phyloP scores from a whole-genome alignment of 2,113 vertebrate species.

The Nyctibius bracteatus region DNA sequence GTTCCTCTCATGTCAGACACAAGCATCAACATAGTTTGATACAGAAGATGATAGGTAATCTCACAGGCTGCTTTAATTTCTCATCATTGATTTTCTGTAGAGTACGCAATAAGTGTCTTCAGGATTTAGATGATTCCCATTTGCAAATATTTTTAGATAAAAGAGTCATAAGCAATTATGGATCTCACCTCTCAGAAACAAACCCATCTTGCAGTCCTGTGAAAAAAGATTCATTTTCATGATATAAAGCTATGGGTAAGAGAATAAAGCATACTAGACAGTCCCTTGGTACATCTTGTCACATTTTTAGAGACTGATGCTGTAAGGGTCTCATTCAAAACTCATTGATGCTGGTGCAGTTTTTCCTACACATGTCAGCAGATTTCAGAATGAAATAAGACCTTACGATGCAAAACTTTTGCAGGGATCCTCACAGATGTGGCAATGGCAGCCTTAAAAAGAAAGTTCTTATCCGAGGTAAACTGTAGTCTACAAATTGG shows the following conservation, averaged over 20 bases:
- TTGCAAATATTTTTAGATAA: slow-evolving; percentile 49
- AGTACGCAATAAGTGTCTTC: not conserved
- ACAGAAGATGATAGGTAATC: not conserved
- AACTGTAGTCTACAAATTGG: not conserved
- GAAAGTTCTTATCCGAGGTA: not conserved
- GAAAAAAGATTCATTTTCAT: slow-evolving; percentile 20
- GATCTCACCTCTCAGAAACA: slow-evolving; percentile 29
- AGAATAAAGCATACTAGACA: slow-evolving; percentile 9
- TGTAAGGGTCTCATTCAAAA: not conserved
- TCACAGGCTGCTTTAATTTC: not conserved
- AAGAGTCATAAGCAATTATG: slow-evolving; percentile 1
- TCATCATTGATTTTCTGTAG: slow-evolving; percentile 35
- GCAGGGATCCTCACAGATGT: not conserved
- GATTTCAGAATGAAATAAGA: not conserved
- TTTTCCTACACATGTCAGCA: not conserved
- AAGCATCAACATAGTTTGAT: not conserved
- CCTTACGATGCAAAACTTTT: not conserved
- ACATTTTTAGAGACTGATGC: slow-evolving; percentile 25
- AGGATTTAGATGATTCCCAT: slow-evolving; percentile 40
- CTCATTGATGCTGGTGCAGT: not conserved
- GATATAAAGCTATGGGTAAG: not conserved
- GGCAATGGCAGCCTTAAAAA: not conserved
- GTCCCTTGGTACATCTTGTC: not conserved
- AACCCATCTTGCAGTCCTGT: not conserved
- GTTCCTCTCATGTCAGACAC: not conserved